Evolutionary conservation across 2,888 invertebrate genomes (phyloP), one percentile per base, ranked within the genome.

Genomic region (Caenorhabditis auriculariae): DNA sequence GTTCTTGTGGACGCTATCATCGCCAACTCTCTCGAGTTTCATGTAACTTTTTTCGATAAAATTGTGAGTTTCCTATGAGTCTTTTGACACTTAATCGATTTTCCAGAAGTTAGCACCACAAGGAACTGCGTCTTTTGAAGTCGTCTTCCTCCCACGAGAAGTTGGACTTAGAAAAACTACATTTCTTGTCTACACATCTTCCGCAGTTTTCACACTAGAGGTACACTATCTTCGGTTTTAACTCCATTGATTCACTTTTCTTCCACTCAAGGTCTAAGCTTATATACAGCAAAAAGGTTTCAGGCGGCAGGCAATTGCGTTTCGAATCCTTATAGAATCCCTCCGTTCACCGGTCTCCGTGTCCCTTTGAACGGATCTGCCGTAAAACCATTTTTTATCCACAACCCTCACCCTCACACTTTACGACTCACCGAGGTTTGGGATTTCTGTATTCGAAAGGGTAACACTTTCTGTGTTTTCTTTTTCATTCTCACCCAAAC

Each of bases 101-200:
- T 85, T 82, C 39, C 85, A 92, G 91, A 87, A 88, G 82, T 88
- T 95, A 82, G 89, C 90, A 78, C 91, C 93, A 59, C 87, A 89
- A 76, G 91, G 90, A 66, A 93, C 93, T 84, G 94, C 95, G 67
- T 89, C 91, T 66, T 93, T 96, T 85, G 92, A 90, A 85, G 91
- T 96, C 78, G 91, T 94, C 72, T 95, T 93, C 86, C 87, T 96
- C 77, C 93, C 94, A 32, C 87, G 94, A 79, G 89, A 90, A 84
- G 89, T 91, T 84, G 94, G 93, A 64, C 88, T 87, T 80, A 89
- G 91, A 69, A 88, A 90, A 83, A 90, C 91, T 82, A 89, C 88
- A 82, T 87, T 96, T 81, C 90, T 89, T 84, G 90, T 96, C 81
- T 93, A 94, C 84, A 94, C 95, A 35, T 92, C 93, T 61, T 89